These are phyloP conservation scores for Dendrolimus kikuchii DNA, from an alignment of 1,140 invertebrate species.

Conservation along the genomic window DNA sequence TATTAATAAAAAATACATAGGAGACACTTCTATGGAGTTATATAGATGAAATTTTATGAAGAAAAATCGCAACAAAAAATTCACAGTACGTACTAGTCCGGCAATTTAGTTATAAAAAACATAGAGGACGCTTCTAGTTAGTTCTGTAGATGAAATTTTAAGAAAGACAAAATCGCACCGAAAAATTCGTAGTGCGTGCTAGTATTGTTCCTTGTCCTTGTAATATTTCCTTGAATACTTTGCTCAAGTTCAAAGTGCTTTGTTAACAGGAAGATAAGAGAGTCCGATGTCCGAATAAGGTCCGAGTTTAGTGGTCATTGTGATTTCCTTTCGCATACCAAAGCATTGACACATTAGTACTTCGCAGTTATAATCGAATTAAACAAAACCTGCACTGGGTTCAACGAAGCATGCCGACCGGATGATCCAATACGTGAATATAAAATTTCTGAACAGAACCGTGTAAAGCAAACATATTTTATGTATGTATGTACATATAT, in stretches of 20 bases:
- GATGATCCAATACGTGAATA: slow-evolving; percentile 50
- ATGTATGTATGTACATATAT: neutral
- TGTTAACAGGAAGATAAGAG: slow-evolving; percentile 40
- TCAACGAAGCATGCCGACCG: slow-evolving; percentile 46
- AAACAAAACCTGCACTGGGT: slow-evolving; percentile 46
- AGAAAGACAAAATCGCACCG: too few species aligned
- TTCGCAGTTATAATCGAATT: slow-evolving; percentile 54
- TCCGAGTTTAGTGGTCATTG: slow-evolving; percentile 57
- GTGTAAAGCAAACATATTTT: slow-evolving; percentile 25
- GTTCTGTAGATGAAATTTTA: too few species aligned
- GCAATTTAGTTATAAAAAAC: too few species aligned
- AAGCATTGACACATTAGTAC: slow-evolving; percentile 50
- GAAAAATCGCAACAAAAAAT: too few species aligned
- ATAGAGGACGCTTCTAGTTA: too few species aligned
- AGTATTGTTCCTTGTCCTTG: neutral
- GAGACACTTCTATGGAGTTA: too few species aligned
- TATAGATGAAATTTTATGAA: too few species aligned
- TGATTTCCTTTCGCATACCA: slow-evolving; percentile 64
- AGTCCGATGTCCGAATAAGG: slow-evolving; percentile 55
- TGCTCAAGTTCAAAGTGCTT: slow-evolving; percentile 13
- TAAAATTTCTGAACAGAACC: slow-evolving; percentile 44
- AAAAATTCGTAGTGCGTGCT: too few species aligned
- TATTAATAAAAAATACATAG: too few species aligned
- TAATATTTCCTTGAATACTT: neutral
- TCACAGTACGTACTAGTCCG: too few species aligned